These are phyloP conservation scores for Phoronis australis DNA, from an alignment of 2,888 invertebrate species.

Conservation along the genomic window DNA sequence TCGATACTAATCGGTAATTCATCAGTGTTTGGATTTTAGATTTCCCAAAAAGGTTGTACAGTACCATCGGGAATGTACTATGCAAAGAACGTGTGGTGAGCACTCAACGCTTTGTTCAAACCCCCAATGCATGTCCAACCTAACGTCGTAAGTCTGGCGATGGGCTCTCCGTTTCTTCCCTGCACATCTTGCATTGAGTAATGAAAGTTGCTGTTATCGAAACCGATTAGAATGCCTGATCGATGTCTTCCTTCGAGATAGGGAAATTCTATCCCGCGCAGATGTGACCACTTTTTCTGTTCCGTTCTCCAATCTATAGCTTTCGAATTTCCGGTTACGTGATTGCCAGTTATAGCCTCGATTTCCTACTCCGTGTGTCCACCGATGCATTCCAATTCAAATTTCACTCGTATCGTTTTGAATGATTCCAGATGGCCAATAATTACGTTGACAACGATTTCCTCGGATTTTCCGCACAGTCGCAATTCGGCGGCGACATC, in stretches of 20 bases:
- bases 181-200: slow-evolving; percentile 10
- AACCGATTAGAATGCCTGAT: slow-evolving; percentile 13
- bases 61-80: too few species aligned
- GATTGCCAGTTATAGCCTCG: slow-evolving; percentile 4
- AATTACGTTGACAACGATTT: not conserved
- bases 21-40: too few species aligned
- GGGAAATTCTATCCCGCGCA: slow-evolving; percentile 14
- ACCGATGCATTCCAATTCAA: not conserved
- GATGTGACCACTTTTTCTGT: slow-evolving; percentile 8
- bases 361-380: not conserved
- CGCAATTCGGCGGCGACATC: not conserved
- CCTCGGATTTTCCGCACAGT: not conserved
- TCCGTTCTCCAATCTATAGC: slow-evolving; percentile 10
- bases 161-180: slow-evolving; percentile 11
- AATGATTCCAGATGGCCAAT: not conserved
- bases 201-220: slow-evolving; percentile 13
- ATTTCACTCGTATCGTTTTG: not conserved
- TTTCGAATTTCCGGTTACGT: slow-evolving; percentile 11
- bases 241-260: not conserved
- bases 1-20: too few species aligned
- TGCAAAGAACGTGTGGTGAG: too few species aligned
- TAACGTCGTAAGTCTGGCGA: slow-evolving; percentile 13
- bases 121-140: slow-evolving; percentile 17
- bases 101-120: too few species aligned
- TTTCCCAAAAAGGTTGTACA: too few species aligned